A percentile compares a stretch with the other conserved stretches of the same genome.
These are phyloP conservation scores for Lasiurus borealis DNA, from an alignment of 2,113 vertebrate genomes.

Conservation along the genomic window DNA sequence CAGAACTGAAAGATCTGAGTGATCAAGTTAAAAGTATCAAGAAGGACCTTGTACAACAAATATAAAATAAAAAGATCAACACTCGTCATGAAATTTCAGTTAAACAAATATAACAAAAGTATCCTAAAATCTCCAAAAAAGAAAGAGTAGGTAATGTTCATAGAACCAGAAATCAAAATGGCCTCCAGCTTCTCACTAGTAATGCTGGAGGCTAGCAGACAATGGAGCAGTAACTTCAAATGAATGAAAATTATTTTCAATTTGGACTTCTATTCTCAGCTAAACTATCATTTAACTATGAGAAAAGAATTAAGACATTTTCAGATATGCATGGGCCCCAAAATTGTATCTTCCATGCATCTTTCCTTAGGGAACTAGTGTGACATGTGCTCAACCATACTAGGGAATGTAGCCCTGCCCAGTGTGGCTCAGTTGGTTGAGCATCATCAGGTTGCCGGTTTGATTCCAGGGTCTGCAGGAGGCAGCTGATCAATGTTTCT, in stretches of 20 bases:
- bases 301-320: background rate
- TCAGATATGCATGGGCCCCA: background rate
- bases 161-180: background rate
- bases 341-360: background rate
- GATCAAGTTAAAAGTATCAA: background rate
- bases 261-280: background rate
- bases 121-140: background rate
- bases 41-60: background rate
- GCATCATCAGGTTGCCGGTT: background rate
- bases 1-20: background rate
- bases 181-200: background rate
- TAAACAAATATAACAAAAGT: background rate
- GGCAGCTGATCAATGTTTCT: background rate
- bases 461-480: background rate
- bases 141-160: background rate
- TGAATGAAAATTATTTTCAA: background rate
- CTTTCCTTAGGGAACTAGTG: background rate
- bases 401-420: background rate
- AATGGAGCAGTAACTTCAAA: background rate
- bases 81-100: background rate
- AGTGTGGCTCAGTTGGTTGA: background rate
- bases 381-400: background rate
- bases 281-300: background rate
- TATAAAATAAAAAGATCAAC: background rate
- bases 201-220: background rate